These are phyloP conservation scores for Gisinianus flammeolus DNA, from an alignment of 2,888 invertebrate genomes.

Conservation along the genomic window DNA sequence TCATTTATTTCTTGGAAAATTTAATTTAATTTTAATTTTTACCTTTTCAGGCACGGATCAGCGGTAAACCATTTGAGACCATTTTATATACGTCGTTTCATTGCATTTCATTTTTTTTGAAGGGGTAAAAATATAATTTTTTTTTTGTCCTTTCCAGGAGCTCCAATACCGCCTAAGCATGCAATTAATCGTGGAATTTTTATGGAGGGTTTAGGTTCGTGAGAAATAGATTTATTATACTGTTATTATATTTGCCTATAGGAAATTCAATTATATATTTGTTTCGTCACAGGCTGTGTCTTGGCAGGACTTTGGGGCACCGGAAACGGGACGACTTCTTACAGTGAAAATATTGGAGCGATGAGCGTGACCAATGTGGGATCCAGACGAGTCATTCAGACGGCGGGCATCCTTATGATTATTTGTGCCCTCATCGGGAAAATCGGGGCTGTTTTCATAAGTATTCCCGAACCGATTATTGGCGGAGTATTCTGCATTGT, in stretches of 20 bases:
- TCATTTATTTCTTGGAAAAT: too few species aligned
- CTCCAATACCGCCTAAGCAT: slow-evolving; percentile 64
- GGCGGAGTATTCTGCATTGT: slow-evolving; percentile 58
- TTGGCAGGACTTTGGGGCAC: slow-evolving; percentile 62
- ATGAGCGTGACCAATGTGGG: slow-evolving; percentile 67
- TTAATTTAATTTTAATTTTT: too few species aligned
- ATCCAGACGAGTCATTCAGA: slow-evolving; percentile 60
- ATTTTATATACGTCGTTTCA: too few species aligned
- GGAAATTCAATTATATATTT: too few species aligned
- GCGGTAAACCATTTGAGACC: too few species aligned
- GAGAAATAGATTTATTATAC: slow-evolving; percentile 64
- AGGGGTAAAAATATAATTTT: too few species aligned
- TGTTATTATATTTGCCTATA: too few species aligned
- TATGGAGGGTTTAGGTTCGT: slow-evolving; percentile 65
- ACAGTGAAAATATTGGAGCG: slow-evolving; percentile 66
- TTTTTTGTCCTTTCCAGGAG: too few species aligned
- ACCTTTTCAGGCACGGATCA: too few species aligned
- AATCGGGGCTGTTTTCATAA: slow-evolving; percentile 58
- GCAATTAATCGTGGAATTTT: slow-evolving; percentile 66
- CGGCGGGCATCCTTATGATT: slow-evolving; percentile 60
- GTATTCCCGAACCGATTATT: slow-evolving; percentile 59
- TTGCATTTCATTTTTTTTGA: too few species aligned
- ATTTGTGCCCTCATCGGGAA: slow-evolving; percentile 59
- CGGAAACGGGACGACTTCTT: slow-evolving; percentile 65
- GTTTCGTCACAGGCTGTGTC: too few species aligned